phyloP scores from a whole-genome alignment of 1,140 invertebrate species.

The Drosophila hydei region DNA sequence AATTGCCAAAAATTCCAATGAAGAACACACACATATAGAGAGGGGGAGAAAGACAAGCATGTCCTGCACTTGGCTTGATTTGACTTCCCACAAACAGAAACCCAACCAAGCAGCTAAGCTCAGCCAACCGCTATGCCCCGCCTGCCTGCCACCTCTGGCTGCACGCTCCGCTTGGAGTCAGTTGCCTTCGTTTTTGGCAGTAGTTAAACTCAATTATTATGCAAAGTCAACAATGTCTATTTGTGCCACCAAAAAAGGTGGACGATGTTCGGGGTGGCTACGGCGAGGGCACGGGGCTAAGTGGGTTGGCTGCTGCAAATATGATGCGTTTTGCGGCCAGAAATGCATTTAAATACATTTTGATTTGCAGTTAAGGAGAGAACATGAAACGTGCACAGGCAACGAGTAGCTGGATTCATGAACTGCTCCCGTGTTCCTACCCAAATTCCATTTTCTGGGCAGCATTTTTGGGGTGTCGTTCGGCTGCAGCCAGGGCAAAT shows the following conservation, averaged over 20 bases:
- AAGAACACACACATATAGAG: conserved; percentile 29
- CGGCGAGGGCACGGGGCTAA: conserved; percentile 1
- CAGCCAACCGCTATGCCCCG: conserved; percentile 19
- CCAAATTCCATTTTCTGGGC: neutral
- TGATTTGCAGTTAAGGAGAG: conserved; percentile 77
- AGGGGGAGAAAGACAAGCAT: conserved; percentile 22
- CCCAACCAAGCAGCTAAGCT: conserved; percentile 74
- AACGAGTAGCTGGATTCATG: neutral
- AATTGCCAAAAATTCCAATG: conserved; percentile 72
- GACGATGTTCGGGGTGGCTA: neutral
- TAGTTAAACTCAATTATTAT: conserved; percentile 82
- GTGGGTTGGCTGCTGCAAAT: conserved; percentile 13
- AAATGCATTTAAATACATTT: conserved; percentile 82
- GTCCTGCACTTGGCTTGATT: conserved; percentile 63
- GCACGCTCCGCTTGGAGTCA: neutral
- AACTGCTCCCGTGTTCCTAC: neutral
- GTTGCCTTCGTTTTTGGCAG: conserved; percentile 55
- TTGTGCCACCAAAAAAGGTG: conserved; percentile 70
- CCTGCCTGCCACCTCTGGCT: neutral
- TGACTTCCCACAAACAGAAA: conserved; percentile 72
- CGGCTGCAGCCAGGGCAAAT: conserved; percentile 32
- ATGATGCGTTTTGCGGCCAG: conserved; percentile 33
- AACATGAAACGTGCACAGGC: conserved; percentile 63
- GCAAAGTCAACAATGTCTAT: conserved; percentile 81
- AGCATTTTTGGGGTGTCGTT: too few species aligned